Evolutionary conservation across 1,140 invertebrate genomes (phyloP), one percentile per base, ranked within the genome.

Genomic region (Zaprionus capensis): DNA sequence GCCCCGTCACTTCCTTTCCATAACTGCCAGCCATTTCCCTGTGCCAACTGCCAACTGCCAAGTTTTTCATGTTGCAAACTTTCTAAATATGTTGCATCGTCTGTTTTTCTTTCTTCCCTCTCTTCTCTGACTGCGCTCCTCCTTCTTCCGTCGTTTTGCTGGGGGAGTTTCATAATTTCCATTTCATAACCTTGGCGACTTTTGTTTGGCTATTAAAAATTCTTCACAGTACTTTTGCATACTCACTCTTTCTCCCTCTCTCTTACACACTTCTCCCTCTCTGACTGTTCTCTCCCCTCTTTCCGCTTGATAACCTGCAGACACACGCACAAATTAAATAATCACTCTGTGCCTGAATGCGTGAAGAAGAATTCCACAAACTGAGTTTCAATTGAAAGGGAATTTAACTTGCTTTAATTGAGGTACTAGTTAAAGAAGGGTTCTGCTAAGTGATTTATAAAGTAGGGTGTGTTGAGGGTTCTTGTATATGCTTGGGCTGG

Each of bases 1-100:
- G 38, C 53, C 53, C 63, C 69, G 81, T 72, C 73, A 87, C 78
- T 87, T 87, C 85, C 83, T 87, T 88, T 82, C 74, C 82, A 69
- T 61, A 84, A 76, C 44, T 71, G 62, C 36, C 61, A 71, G 28
- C 58, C 81, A 82, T 82, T 85, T 85, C 61, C 70, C 82, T 66
- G 41, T 73, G 61, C 58, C 49, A 62, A 36, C 71, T 46, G 36
- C 36, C 20, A 46, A 44, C 22, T 58, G 57, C 57, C 31, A 59
- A 81, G 38, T 78, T 84, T 81, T 85, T 73, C 65, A 72, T 80
- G 75, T 67, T 24, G 62, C 31, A 36, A 88, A 77, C 64, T 83
- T 87, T 78, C 70, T 56, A 76, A 76, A 79, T 76, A 75, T 70
- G 44, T 62, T 36, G 20, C 22, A 31, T 44, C 55, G 44, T 46